Evolutionary conservation across 2,888 invertebrate species (phyloP).

Genomic region (Torymus texanus): DNA sequence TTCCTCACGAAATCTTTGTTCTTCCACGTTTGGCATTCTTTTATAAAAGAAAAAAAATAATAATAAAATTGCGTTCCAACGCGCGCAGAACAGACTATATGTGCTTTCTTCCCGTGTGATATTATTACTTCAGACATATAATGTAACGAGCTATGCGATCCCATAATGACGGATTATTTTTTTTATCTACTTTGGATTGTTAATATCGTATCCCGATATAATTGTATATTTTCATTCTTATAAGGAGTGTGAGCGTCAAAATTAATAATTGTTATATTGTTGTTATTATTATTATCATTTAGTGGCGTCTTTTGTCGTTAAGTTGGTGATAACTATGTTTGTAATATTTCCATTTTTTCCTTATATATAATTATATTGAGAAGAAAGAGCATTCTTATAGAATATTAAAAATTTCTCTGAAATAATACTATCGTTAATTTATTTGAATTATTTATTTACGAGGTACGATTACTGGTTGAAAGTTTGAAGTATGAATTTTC

Average conservation of each 20-base stretch:
- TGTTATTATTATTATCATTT: conserved; percentile 44
- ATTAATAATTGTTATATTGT: conserved; percentile 38
- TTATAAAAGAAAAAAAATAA: conserved; percentile 21
- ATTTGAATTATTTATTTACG: conserved; percentile 22
- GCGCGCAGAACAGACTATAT: conserved; percentile 45
- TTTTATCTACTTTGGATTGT: conserved; percentile 41
- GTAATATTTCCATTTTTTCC: conserved; percentile 29
- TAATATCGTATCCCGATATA: conserved; percentile 32
- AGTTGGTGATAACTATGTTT: conserved; percentile 45
- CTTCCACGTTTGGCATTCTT: conserved; percentile 56
- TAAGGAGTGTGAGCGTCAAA: conserved; percentile 39
- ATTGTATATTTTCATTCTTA: conserved; percentile 19
- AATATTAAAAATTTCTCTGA: conserved; percentile 11
- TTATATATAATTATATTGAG: conserved; percentile 12
- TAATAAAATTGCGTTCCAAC: conserved; percentile 44
- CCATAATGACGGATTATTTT: conserved; percentile 42
- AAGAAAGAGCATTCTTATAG: conserved; percentile 11
- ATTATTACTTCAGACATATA: conserved; percentile 50
- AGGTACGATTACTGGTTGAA: conserved; percentile 42
- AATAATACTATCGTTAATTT: conserved; percentile 10
- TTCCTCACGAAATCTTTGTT: conserved; percentile 57
- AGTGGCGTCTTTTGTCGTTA: conserved; percentile 22
- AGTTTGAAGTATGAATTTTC: conserved; percentile 31
- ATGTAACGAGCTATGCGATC: conserved; percentile 50
- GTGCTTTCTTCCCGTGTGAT: conserved; percentile 56